Conservation (phyloP, 2,888 invertebrate species). For the Lobophora halterata region DNA sequence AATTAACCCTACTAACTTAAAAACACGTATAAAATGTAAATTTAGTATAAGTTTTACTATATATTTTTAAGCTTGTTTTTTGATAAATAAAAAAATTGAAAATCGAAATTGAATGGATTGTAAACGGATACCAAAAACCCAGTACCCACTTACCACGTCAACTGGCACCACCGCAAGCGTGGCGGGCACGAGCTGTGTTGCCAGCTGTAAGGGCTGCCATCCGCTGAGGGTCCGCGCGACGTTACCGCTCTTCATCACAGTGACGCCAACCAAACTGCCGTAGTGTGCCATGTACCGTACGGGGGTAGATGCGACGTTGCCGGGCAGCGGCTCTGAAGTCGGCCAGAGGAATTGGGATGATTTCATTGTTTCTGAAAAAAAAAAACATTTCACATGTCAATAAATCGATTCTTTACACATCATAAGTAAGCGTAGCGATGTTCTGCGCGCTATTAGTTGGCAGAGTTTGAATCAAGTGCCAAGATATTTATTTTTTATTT, state of each 20-base stretch:
- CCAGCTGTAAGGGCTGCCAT: conserved; percentile 91
- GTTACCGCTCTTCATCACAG: conserved; percentile 81
- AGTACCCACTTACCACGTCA: conserved; percentile 64
- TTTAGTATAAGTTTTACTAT: too few relatives aligned
- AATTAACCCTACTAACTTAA: too few relatives aligned
- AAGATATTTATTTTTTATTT: too few relatives aligned
- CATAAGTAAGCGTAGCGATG: too few relatives aligned
- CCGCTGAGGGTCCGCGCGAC: conserved; percentile 83
- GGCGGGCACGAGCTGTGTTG: conserved; percentile 95
- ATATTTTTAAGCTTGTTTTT: too few relatives aligned
- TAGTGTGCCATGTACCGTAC: conserved; percentile 86
- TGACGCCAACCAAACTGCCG: conserved; percentile 86
- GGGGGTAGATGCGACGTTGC: conserved; percentile 79
- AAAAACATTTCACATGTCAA: too few relatives aligned
- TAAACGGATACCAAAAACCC: neutral
- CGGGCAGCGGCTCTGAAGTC: conserved; percentile 81
- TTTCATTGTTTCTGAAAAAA: conserved; percentile 84
- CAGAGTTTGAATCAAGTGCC: too few relatives aligned
- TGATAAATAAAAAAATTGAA: too few relatives aligned
- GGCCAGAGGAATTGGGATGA: conserved; percentile 86
- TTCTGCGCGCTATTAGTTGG: too few relatives aligned
- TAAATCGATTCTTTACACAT: too few relatives aligned
- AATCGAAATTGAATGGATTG: too few relatives aligned
- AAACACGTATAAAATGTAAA: too few relatives aligned
- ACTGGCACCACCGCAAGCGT: conserved; percentile 89